Evolutionary conservation across 2,888 invertebrate genomes (phyloP).

Genomic region (Ormyrus labotus): DNA sequence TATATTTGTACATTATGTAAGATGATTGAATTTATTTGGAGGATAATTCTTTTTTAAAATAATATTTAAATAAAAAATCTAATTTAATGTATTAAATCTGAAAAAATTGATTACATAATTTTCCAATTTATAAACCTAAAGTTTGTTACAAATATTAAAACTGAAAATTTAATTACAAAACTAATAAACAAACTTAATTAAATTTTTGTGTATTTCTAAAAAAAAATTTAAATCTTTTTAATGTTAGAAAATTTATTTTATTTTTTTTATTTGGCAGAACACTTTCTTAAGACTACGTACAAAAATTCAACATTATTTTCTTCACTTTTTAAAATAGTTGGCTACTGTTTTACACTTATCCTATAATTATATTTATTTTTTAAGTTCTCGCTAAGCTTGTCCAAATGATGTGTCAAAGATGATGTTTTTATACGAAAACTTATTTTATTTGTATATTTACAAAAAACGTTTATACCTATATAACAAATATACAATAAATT

Average conservation of each 20-base stretch:
- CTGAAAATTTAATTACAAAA: constrained; percentile 8
- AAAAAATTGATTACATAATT: not conserved
- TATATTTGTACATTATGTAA: constrained; percentile 16
- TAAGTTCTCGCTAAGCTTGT: constrained; percentile 42
- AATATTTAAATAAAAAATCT: not conserved
- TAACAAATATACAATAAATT: constrained; percentile 57
- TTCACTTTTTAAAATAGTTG: not conserved
- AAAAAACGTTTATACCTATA: constrained; percentile 46
- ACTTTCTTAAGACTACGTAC: not conserved
- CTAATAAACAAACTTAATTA: not conserved
- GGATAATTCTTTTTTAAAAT: constrained; percentile 15
- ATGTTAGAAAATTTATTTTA: not conserved
- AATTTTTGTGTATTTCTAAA: not conserved
- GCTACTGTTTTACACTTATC: not conserved
- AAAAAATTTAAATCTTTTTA: not conserved
- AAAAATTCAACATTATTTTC: no score
- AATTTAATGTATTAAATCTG: not conserved
- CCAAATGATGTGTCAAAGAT: constrained; percentile 40
- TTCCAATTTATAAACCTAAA: not conserved
- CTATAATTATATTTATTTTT: not conserved
- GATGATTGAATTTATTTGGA: constrained; percentile 17
- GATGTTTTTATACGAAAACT: constrained; percentile 43
- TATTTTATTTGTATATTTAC: constrained; percentile 51
- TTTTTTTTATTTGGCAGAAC: not conserved
- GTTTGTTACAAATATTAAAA: not conserved